Conservation (phyloP, 2,113 vertebrate species). For the Pelmatolapia mariae region DNA sequence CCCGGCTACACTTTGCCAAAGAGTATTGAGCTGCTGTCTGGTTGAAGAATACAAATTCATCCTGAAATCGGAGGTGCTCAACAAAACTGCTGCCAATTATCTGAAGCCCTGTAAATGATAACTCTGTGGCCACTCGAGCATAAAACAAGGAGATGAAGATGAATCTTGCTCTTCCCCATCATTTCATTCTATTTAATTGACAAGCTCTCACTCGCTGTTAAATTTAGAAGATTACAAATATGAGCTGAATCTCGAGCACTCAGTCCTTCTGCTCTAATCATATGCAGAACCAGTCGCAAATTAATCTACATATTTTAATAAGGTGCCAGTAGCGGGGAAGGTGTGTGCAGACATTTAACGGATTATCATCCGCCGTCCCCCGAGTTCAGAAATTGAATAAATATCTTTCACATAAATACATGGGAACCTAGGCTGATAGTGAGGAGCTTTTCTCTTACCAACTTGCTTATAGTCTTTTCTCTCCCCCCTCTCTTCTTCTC, state of each 20-base stretch:
- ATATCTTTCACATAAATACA: conserved; percentile 69
- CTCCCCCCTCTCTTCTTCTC: neutral
- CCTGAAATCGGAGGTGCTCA: conserved; percentile 78
- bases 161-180: conserved; percentile 93
- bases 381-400: conserved; percentile 75
- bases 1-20: conserved; percentile 60
- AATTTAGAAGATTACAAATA: conserved; percentile 96
- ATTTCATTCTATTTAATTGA: conserved; percentile 98
- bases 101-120: conserved; percentile 89
- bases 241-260: conserved; percentile 85
- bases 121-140: conserved; percentile 85
- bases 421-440: conserved; percentile 43
- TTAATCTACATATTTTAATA: conserved; percentile 96
- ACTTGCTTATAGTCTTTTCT: conserved; percentile 1
- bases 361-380: conserved; percentile 70
- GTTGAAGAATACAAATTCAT: conserved; percentile 79
- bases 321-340: conserved; percentile 70
- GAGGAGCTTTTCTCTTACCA: conserved; percentile 44
- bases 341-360: conserved; percentile 72
- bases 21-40: conserved; percentile 62
- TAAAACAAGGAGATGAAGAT: conserved; percentile 99
- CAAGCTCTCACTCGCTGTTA: conserved; percentile 89
- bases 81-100: conserved; percentile 90
- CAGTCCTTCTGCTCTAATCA: conserved; percentile 83
- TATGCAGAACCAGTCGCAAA: conserved; percentile 84